Percentiles rank a stretch among this genome's conserved stretches.
Conservation (phyloP, 30 jellyfish, hydroid and myxozoan genomes). For the Cassiopea xamachana region DNA sequence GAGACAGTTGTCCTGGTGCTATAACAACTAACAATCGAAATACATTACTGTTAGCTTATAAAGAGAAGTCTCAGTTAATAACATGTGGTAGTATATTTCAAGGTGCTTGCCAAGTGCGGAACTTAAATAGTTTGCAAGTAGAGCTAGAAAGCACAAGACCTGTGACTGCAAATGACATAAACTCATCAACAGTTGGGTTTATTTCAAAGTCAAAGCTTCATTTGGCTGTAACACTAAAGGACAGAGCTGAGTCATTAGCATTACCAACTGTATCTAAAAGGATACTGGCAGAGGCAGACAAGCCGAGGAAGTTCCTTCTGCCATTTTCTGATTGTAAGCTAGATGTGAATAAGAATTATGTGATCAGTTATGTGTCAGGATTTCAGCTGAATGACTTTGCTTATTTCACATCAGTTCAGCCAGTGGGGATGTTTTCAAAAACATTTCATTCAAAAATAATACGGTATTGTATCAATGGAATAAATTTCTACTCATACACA, state of each 20-base stretch:
- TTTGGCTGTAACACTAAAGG: conserved; percentile 1
- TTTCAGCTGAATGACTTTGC: conserved; percentile 8
- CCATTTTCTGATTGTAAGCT: not conserved
- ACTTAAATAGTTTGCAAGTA: conserved; percentile 14
- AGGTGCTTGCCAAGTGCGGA: conserved; percentile 55
- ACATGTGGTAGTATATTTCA: conserved; percentile 55
- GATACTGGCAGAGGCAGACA: not conserved
- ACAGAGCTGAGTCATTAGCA: conserved; percentile 1
- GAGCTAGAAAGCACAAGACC: not conserved
- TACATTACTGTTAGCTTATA: conserved; percentile 6
- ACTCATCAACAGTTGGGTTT: conserved; percentile 49
- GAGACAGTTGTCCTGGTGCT: conserved; percentile 4
- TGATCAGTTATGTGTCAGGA: conserved; percentile 36
- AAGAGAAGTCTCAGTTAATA: conserved; percentile 2
- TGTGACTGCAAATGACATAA: conserved; percentile 29
- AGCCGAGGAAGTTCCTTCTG: conserved; percentile 9
- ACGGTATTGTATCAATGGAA: conserved; percentile 25
- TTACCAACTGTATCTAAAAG: conserved; percentile 22
- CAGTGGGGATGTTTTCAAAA: conserved; percentile 1
- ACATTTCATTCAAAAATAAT: conserved; percentile 29
- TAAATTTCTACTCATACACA: conserved; percentile 20
- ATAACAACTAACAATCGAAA: conserved; percentile 23
- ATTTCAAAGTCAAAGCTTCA: not conserved
- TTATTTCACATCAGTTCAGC: conserved; percentile 55
- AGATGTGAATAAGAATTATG: conserved; percentile 14